phyloP scores from a whole-genome alignment of 2,797 vertebrate genomes.

The Gastrophryne carolinensis region DNA sequence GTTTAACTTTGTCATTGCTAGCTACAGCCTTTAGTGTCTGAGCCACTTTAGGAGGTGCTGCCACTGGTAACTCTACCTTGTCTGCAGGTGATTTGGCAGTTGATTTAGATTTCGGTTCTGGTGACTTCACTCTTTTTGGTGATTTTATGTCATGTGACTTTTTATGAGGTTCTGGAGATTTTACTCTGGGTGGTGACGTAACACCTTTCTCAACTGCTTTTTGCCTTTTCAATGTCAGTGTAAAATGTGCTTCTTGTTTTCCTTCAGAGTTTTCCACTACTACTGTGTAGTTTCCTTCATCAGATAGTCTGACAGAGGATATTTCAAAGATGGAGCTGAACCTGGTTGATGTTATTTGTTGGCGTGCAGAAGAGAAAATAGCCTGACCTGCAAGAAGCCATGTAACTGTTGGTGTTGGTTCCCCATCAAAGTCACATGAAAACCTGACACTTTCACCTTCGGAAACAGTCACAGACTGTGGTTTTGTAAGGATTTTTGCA shows the following conservation, averaged over 20 bases:
- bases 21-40: slow-evolving; percentile 81
- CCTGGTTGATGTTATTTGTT: slow-evolving; percentile 79
- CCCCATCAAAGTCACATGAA: slow-evolving; percentile 86
- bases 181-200: slow-evolving; percentile 77
- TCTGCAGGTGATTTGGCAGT: slow-evolving; percentile 70
- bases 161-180: slow-evolving; percentile 83
- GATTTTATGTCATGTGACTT: slow-evolving; percentile 85
- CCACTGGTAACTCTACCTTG: slow-evolving; percentile 66
- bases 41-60: slow-evolving; percentile 73
- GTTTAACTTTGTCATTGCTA: slow-evolving; percentile 78
- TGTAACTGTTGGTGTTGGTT: slow-evolving; percentile 82
- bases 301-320: slow-evolving; percentile 79
- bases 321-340: slow-evolving; percentile 90
- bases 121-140: slow-evolving; percentile 87
- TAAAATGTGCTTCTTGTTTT: slow-evolving; percentile 89
- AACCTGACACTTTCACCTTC: slow-evolving; percentile 86
- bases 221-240: slow-evolving; percentile 80
- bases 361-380: slow-evolving; percentile 76
- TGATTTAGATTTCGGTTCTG: slow-evolving; percentile 78
- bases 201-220: slow-evolving; percentile 76
- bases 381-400: slow-evolving; percentile 79
- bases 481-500: slow-evolving; percentile 86
- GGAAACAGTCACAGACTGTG: slow-evolving; percentile 83
- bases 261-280: slow-evolving; percentile 86
- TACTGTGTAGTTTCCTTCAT: slow-evolving; percentile 89